Evolutionary conservation across 2,888 invertebrate genomes (phyloP).

Genomic region (Melieria omissa): DNA sequence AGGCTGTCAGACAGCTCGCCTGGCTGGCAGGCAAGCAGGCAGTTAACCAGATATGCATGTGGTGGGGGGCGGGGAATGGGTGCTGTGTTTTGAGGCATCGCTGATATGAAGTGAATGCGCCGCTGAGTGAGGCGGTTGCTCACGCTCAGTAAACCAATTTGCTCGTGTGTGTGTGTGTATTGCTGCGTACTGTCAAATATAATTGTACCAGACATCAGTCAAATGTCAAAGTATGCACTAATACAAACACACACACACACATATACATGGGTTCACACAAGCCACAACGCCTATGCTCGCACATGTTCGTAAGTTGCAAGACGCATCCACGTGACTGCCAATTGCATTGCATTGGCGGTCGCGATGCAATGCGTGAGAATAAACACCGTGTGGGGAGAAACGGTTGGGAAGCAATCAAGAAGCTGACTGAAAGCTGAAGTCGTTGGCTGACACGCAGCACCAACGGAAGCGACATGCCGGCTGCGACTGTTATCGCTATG

Average conservation of each 20-base stretch:
- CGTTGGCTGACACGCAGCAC: no score
- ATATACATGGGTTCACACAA: neutral
- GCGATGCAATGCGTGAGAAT: neutral
- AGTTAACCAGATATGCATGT: neutral
- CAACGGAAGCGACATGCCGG: no score
- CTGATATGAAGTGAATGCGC: neutral
- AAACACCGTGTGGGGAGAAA: neutral
- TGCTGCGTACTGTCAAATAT: conserved; percentile 46
- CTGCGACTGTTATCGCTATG: no score
- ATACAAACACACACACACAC: neutral
- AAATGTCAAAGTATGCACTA: conserved; percentile 43
- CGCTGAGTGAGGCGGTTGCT: neutral
- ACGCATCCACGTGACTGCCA: neutral
- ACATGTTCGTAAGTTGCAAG: neutral
- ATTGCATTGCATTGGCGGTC: neutral
- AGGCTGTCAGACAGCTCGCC: no score
- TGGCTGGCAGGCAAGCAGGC: neutral
- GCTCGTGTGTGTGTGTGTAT: conserved; percentile 36
- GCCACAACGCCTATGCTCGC: neutral
- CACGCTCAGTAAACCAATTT: conserved; percentile 3
- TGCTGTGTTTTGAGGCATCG: neutral
- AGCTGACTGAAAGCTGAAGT: neutral
- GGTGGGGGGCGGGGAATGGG: neutral
- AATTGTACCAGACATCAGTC: conserved; percentile 46
- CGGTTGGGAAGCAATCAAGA: neutral